phyloP scores from a whole-genome alignment of 2,113 vertebrate species.

The Albula goreensis region DNA sequence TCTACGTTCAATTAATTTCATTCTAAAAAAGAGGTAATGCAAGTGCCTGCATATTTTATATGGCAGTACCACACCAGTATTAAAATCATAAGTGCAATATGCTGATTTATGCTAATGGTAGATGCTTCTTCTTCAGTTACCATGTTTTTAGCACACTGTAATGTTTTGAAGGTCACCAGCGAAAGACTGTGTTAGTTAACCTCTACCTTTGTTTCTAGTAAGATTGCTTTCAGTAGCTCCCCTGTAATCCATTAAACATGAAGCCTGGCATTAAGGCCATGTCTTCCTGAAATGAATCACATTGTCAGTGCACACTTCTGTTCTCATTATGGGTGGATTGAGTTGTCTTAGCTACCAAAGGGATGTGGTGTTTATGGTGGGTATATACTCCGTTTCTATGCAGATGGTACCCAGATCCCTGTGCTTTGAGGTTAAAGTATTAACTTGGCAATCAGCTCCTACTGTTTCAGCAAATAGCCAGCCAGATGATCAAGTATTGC shows the following conservation, averaged over 20 bases:
- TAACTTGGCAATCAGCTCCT: not conserved
- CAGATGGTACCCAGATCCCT: not conserved
- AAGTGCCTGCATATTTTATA: not conserved
- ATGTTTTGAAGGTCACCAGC: not conserved
- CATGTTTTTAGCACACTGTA: not conserved
- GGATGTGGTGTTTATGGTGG: not conserved
- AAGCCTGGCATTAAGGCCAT: not conserved
- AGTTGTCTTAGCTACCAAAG: not conserved
- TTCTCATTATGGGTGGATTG: not conserved
- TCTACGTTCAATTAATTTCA: not conserved
- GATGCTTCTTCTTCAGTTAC: not conserved
- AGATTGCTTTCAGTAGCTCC: not conserved
- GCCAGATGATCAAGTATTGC: not conserved
- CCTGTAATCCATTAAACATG: not conserved
- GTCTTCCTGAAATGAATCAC: not conserved
- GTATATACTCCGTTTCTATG: not conserved
- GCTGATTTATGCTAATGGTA: not conserved
- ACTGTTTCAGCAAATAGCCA: not conserved
- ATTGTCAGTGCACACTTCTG: not conserved
- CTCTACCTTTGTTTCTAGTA: not conserved
- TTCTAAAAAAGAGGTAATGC: not conserved
- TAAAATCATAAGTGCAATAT: not conserved
- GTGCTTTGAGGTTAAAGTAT: not conserved
- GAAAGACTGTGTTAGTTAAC: not conserved
- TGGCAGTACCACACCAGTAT: not conserved